Conservation (phyloP, 2,888 invertebrate species). For the Himalopsyche japonica region DNA sequence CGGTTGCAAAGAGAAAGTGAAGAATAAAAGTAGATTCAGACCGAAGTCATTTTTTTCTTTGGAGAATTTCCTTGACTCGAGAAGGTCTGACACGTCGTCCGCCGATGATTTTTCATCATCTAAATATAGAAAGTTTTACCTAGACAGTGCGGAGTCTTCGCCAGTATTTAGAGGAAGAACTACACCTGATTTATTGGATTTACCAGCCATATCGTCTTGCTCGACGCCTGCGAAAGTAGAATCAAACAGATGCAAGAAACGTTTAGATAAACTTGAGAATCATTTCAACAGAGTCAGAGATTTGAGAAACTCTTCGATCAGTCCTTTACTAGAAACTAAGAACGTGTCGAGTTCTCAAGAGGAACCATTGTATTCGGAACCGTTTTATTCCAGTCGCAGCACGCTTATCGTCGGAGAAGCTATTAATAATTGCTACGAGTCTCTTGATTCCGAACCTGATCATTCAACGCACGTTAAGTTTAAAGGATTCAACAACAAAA, state of each 20-base stretch:
- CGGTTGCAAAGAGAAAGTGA: neutral
- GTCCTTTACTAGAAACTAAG: neutral
- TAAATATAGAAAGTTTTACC: slow-evolving; percentile 58
- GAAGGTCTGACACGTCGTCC: slow-evolving; percentile 58
- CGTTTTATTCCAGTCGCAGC: slow-evolving; percentile 55
- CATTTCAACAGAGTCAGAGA: slow-evolving; percentile 58
- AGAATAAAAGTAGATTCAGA: slow-evolving; percentile 47
- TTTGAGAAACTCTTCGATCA: slow-evolving; percentile 50
- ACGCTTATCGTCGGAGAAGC: slow-evolving; percentile 51
- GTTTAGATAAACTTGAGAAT: slow-evolving; percentile 57
- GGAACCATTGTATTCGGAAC: slow-evolving; percentile 55
- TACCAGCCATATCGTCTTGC: slow-evolving; percentile 56
- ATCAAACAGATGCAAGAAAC: slow-evolving; percentile 52
- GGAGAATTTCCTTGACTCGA: slow-evolving; percentile 59
- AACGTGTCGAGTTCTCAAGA: neutral
- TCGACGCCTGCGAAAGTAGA: slow-evolving; percentile 49
- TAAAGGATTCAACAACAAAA: neutral
- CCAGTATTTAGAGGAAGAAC: slow-evolving; percentile 54
- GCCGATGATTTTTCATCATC: slow-evolving; percentile 59
- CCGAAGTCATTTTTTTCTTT: slow-evolving; percentile 58
- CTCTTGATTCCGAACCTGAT: neutral
- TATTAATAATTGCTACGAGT: neutral
- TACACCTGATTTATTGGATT: slow-evolving; percentile 56
- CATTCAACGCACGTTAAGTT: neutral
- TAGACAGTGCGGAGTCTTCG: slow-evolving; percentile 59